phyloP scores from a whole-genome alignment of 2,888 invertebrate species.

The Kryphioiulus occultus region DNA sequence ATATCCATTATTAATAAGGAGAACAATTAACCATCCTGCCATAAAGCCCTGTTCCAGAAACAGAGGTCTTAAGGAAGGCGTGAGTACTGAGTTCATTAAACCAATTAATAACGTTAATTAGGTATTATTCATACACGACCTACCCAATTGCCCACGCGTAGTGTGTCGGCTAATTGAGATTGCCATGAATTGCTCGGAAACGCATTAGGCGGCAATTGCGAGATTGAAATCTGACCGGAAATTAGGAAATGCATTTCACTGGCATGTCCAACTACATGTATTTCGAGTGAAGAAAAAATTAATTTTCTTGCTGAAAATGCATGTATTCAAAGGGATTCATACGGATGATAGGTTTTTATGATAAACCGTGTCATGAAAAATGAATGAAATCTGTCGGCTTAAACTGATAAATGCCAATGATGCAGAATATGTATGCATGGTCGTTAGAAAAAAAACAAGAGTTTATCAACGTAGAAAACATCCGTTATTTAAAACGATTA shows the following conservation, averaged over 20 bases:
- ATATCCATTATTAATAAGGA: neutral
- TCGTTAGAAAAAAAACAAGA: no score
- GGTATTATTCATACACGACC: neutral
- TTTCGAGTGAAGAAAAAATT: neutral
- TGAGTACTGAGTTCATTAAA: neutral
- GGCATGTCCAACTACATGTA: no score
- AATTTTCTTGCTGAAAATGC: neutral
- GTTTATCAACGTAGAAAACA: no score
- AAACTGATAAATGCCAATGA: no score
- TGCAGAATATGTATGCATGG: no score
- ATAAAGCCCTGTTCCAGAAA: neutral
- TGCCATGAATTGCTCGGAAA: neutral
- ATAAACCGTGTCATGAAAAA: no score
- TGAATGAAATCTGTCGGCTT: no score
- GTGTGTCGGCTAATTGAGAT: neutral
- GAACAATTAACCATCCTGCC: constrained; percentile 6
- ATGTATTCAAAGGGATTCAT: neutral
- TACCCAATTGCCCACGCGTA: constrained; percentile 6
- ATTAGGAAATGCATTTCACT: neutral
- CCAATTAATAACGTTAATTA: constrained; percentile 6
- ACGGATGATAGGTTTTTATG: neutral
- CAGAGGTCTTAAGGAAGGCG: neutral
- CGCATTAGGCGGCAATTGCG: neutral
- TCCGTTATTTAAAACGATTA: no score
- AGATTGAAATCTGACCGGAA: neutral